A percentile compares a stretch with the other conserved stretches of the same genome.
phyloP scores from a whole-genome alignment of 2,797 vertebrate species.

The Acomys russatus region DNA sequence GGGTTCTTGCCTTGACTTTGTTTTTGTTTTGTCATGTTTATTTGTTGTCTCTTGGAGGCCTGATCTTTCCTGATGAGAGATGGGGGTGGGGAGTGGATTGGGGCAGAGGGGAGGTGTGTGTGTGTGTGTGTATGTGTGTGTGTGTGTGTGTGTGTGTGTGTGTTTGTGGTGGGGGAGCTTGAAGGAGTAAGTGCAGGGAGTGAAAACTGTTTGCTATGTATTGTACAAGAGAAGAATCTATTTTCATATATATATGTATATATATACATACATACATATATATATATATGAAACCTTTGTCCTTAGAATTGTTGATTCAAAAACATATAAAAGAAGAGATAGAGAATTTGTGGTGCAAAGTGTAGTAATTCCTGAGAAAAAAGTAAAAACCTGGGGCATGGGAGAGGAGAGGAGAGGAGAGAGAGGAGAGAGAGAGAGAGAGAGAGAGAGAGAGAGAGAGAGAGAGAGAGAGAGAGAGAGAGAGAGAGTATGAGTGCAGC shows the following conservation, averaged over 20 bases:
- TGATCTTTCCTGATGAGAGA: neutral
- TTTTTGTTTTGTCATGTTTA: neutral
- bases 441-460: too few relatives aligned
- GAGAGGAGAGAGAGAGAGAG: too few relatives aligned
- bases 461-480: too few relatives aligned
- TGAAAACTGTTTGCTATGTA: neutral
- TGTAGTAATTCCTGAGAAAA: neutral
- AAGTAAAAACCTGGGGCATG: neutral
- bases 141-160: neutral
- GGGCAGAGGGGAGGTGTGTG: neutral
- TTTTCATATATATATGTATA: neutral
- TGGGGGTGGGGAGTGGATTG: too few relatives aligned
- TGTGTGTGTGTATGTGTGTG: neutral
- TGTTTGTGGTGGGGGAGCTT: neutral
- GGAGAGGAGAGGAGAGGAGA: too few relatives aligned
- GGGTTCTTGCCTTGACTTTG: neutral
- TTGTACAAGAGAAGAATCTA: neutral
- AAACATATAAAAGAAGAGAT: neutral
- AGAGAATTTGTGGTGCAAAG: neutral
- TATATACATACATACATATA: too few relatives aligned
- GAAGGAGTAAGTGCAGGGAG: neutral
- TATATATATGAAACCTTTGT: neutral
- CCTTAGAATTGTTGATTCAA: neutral
- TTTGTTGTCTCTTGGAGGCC: neutral
- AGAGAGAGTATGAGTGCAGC: too few relatives aligned